Evolutionary conservation across 2,888 invertebrate species (phyloP), one percentile per base, ranked within the genome.

Genomic region (Andrena trimmerana): DNA sequence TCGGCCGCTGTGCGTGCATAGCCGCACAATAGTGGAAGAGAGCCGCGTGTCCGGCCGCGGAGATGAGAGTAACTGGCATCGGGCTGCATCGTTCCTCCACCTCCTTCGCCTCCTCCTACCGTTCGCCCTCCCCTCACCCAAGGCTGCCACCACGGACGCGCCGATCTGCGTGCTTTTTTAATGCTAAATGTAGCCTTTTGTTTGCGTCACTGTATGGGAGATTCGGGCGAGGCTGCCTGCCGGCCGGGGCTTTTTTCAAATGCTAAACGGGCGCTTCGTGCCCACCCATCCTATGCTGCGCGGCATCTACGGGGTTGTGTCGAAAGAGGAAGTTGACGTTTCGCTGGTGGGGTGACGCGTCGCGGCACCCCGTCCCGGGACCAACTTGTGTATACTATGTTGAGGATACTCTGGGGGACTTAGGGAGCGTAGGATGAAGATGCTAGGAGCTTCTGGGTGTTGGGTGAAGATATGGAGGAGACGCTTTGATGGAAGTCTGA

Each of bases 141-240:
- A 70, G 69, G 48, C 65, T 36, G 59, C 76, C 66, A 66, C 82
- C 80, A 67, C 60, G 77, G 78, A 63, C 81, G 83, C 87, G 72
- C 65, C 78, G 82, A 78, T 86, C 85, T 77, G 75, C 82, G 85
- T 91, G 91, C 91, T 92, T 92, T 92, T 91, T 92, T 90, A 92
- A 92, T 91, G 92, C 91, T 90, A 92, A 92, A 91, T 90, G 90
- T 87, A 90, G 88, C 86, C 89, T 90, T 92, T 91, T 88, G 88
- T 88, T 88, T 88, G 89, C 69, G 85, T 81, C 81, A 78, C 84
- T 90, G 88, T 86, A 89, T 86, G 87, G 83, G 89, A 88, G 88
- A 89, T 88, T 89, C 86, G 86, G 84, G 76, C 78, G 81, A 85
- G 83, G 73, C 81, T 79, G 84, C 80, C 81, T 74, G 68, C 77